These are phyloP conservation scores for Tethya wilhelma DNA, from an alignment of 37 sponge, comb jelly and placozoan genomes.

Conservation along the genomic window DNA sequence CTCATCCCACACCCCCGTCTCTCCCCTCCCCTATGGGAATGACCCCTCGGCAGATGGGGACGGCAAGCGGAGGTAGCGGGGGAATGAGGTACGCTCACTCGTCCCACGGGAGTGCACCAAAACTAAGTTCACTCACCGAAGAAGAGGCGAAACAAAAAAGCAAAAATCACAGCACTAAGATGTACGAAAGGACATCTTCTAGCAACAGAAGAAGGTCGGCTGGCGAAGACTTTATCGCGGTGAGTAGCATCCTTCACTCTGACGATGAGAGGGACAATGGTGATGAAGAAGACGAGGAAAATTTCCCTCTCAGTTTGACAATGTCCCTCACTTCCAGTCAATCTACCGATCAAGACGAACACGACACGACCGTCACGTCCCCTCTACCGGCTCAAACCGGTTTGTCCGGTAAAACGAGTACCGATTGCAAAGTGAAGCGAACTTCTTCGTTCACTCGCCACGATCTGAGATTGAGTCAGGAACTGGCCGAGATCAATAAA, in stretches of 20 bases:
- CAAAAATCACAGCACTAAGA: neutral
- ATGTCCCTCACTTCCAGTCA: slow-evolving; percentile 13
- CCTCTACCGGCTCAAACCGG: neutral
- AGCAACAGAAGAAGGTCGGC: neutral
- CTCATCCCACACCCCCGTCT: slow-evolving; percentile 33
- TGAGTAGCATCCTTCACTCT: slow-evolving; percentile 33
- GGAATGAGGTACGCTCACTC: slow-evolving; percentile 10
- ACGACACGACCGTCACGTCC: neutral
- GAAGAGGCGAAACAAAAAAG: neutral
- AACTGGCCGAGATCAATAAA: neutral
- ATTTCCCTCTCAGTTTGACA: slow-evolving; percentile 27
- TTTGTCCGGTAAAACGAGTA: neutral
- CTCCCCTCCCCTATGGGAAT: slow-evolving; percentile 7
- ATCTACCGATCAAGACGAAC: neutral
- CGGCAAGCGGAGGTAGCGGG: neutral
- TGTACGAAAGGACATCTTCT: neutral
- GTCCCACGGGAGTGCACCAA: slow-evolving; percentile 17
- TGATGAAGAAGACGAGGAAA: slow-evolving; percentile 6
- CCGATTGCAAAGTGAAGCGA: neutral
- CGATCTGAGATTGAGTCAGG: neutral
- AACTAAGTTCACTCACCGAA: slow-evolving; percentile 37
- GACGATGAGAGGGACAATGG: slow-evolving; percentile 18
- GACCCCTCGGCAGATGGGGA: neutral
- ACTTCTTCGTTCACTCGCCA: slow-evolving; percentile 31
- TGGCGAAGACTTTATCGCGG: slow-evolving; percentile 27